Percentiles rank a stretch among this genome's conserved stretches.
These are phyloP conservation scores for Camponotus vicinus DNA, from an alignment of 1,140 invertebrate species.

Conservation along the genomic window DNA sequence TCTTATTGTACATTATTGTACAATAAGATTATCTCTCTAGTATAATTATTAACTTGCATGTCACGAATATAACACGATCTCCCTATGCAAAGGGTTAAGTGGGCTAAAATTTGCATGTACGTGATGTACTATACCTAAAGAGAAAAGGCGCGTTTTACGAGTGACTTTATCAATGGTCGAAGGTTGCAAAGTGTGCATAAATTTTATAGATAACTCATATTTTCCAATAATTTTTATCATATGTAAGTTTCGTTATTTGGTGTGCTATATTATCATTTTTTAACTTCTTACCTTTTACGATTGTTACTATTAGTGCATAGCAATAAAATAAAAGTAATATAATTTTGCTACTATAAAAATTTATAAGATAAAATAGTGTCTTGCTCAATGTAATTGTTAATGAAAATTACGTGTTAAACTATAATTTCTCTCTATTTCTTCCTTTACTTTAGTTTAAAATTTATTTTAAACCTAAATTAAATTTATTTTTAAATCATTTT, in stretches of 20 bases:
- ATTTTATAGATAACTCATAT: constrained; percentile 42
- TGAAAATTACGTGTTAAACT: not conserved
- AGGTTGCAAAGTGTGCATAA: constrained; percentile 50
- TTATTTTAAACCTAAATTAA: no score
- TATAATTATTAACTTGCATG: constrained; percentile 27
- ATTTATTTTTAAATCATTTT: not conserved
- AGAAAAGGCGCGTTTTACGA: constrained; percentile 45
- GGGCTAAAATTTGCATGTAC: constrained; percentile 70
- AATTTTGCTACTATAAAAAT: constrained; percentile 13
- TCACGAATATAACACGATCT: constrained; percentile 38
- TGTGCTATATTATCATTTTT: not conserved
- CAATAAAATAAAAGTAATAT: not conserved
- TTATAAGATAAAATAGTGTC: not conserved
- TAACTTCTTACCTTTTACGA: not conserved
- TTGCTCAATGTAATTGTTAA: not conserved
- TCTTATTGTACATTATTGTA: constrained; percentile 29
- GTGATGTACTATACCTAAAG: constrained; percentile 60
- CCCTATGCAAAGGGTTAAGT: constrained; percentile 52
- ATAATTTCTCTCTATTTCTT: not conserved
- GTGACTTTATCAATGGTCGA: constrained; percentile 23
- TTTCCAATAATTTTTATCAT: constrained; percentile 26
- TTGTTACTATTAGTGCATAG: not conserved
- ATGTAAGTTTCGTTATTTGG: not conserved
- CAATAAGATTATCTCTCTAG: not conserved
- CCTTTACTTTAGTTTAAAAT: no score